Conservation (phyloP, 1,140 invertebrate genomes). For the Melanaphis sacchari region DNA sequence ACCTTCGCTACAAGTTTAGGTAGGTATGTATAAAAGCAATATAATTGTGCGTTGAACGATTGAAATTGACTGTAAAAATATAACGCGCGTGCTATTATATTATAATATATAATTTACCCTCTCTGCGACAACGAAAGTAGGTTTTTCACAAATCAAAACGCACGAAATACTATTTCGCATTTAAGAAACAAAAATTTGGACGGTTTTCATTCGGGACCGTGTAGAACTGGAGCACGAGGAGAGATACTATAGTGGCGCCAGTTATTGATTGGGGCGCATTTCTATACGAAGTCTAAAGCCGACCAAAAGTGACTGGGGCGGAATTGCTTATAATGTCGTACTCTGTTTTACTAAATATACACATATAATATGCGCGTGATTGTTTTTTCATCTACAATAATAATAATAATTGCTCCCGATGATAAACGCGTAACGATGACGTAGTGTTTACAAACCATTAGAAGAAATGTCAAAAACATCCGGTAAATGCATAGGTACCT, state of each 20-base stretch:
- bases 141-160: not conserved
- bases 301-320: conserved; percentile 28
- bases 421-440: not conserved
- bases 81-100: not conserved
- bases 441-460: not conserved
- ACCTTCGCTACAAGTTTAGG: not conserved
- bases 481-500: not conserved
- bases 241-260: conserved; percentile 54
- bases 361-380: not conserved
- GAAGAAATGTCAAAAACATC: not conserved
- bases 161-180: not conserved
- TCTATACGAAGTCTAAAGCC: conserved; percentile 53
- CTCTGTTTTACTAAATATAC: not conserved
- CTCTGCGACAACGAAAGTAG: not conserved
- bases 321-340: not conserved
- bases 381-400: not conserved
- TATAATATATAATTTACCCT: not conserved
- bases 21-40: not conserved
- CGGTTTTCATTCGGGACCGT: not conserved
- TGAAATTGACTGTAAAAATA: not conserved
- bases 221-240: conserved; percentile 8
- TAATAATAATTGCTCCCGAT: not conserved
- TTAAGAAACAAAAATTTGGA: not conserved
- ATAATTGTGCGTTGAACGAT: not conserved
- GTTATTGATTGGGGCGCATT: conserved; percentile 49